Percentiles rank a stretch among this genome's conserved stretches.
Conservation (phyloP, 2,797 vertebrate species). For the Phoebastria nigripes region DNA sequence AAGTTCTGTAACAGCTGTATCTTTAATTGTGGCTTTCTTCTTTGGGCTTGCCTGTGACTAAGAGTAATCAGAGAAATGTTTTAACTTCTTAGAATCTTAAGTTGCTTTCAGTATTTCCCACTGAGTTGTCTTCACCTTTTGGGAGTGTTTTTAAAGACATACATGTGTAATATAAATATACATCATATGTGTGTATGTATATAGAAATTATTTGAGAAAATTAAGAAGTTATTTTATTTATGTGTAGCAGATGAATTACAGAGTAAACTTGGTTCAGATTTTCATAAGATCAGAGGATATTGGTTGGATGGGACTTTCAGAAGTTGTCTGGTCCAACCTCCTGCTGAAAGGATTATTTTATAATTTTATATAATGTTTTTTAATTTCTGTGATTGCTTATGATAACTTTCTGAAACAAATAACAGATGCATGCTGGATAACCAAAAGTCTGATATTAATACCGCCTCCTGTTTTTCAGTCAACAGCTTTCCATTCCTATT, state of each 20-base stretch:
- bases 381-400: background rate
- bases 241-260: background rate
- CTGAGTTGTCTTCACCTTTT: background rate
- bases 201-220: background rate
- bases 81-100: background rate
- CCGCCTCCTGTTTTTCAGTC: background rate
- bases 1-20: background rate
- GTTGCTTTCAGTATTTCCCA: background rate
- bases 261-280: background rate
- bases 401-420: background rate
- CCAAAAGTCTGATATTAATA: background rate
- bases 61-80: background rate
- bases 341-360: background rate
- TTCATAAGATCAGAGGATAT: background rate
- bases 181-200: background rate
- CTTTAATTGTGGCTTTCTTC: background rate
- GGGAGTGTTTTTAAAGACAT: background rate
- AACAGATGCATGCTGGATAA: background rate
- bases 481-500: background rate
- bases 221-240: background rate
- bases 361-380: background rate
- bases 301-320: background rate
- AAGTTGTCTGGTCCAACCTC: background rate
- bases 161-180: background rate
- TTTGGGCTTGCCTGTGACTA: background rate